Conservation (phyloP, 2,888 invertebrate genomes). For the Drosophila austrosaltans region DNA sequence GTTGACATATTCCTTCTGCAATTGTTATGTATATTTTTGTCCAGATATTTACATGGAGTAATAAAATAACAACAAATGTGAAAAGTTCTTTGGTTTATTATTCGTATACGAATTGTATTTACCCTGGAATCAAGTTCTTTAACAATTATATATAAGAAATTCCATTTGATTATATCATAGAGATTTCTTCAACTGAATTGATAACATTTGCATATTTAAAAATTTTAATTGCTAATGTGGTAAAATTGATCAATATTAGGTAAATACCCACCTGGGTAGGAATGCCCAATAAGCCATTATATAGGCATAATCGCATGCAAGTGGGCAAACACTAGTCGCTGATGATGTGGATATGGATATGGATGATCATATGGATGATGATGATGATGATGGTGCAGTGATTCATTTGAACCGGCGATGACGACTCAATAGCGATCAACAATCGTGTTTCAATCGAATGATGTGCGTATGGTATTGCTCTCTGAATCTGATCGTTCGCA, state of each 20-base stretch:
- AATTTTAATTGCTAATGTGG: neutral
- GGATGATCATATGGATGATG: neutral
- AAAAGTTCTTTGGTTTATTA: neutral
- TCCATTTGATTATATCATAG: neutral
- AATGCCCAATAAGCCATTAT: slow-evolving; percentile 3
- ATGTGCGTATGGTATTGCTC: slow-evolving; percentile 22
- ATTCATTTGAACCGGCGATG: slow-evolving; percentile 17
- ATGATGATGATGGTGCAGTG: slow-evolving; percentile 15
- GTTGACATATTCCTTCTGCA: neutral
- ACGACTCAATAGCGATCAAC: slow-evolving; percentile 25
- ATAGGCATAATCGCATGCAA: slow-evolving; percentile 9
- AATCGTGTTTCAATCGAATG: slow-evolving; percentile 12
- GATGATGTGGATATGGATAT: slow-evolving; percentile 1
- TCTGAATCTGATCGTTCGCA: slow-evolving; percentile 40
- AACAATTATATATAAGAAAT: neutral
- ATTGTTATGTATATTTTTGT: neutral
- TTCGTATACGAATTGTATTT: slow-evolving; percentile 8
- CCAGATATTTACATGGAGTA: slow-evolving; percentile 34
- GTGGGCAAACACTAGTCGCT: slow-evolving; percentile 3
- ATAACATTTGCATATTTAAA: neutral
- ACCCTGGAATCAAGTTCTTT: slow-evolving; percentile 16
- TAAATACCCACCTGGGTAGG: neutral
- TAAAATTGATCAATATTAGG: neutral
- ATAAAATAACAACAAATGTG: slow-evolving; percentile 30
- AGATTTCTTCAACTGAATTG: neutral